Conservation (phyloP, 2,113 vertebrate genomes). For the Cyphomyrus plagiostoma region DNA sequence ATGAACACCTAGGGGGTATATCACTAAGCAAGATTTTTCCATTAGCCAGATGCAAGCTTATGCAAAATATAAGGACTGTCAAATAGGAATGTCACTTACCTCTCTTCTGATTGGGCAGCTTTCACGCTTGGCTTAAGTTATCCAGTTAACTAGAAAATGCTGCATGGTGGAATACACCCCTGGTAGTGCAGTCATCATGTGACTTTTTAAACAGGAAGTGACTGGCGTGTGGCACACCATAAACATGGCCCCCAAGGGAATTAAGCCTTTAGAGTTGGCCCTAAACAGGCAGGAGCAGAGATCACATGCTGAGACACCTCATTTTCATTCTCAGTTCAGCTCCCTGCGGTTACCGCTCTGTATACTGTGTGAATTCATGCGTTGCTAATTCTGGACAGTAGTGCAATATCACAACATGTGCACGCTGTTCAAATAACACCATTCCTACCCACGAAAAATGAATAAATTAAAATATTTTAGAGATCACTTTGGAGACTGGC, state of each 20-base stretch:
- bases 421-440: not conserved
- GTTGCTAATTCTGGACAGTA: not conserved
- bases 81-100: not conserved
- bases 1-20: not conserved
- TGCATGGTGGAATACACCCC: not conserved
- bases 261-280: not conserved
- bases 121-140: not conserved
- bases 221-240: not conserved
- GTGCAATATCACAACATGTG: not conserved
- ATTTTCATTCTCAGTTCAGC: not conserved
- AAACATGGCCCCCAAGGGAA: not conserved
- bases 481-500: not conserved
- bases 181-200: not conserved
- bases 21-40: not conserved
- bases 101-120: not conserved
- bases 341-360: not conserved
- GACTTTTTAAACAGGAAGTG: not conserved
- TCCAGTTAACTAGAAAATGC: not conserved
- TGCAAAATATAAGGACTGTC: not conserved
- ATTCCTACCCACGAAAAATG: not conserved
- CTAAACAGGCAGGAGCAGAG: not conserved
- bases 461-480: not conserved
- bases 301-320: not conserved
- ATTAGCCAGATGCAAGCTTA: not conserved
- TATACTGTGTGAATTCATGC: not conserved